A percentile compares a stretch with the other conserved stretches of the same genome.
phyloP scores from a whole-genome alignment of 2,797 vertebrate species.

The Sebastes kiyomatsui region DNA sequence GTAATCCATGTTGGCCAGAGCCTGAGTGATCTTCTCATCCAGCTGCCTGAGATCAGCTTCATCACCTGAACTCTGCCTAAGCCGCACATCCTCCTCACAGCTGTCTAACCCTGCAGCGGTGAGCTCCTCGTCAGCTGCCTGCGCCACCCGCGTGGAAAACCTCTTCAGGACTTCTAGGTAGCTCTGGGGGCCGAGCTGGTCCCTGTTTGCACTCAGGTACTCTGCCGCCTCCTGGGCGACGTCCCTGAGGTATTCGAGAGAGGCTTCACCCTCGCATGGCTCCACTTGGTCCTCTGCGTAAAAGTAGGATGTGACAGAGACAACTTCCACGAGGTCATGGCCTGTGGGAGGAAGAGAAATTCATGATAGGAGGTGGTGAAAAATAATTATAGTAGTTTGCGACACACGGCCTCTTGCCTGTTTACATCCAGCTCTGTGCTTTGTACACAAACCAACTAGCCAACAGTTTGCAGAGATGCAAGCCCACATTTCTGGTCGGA shows the following conservation, averaged over 20 bases:
- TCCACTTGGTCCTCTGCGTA: conserved; percentile 28
- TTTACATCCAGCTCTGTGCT: no score
- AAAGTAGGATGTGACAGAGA: conserved; percentile 63
- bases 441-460: no score
- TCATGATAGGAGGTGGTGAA: background rate
- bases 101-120: background rate
- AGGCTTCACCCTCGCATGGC: conserved; percentile 46
- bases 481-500: no score
- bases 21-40: conserved; percentile 81
- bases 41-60: conserved; percentile 43
- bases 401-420: no score
- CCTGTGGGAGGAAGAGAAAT: conserved; percentile 51
- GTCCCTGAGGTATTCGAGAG: conserved; percentile 81
- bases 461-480: no score
- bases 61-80: background rate
- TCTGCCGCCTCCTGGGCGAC: conserved; percentile 81
- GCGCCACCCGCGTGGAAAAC: conserved; percentile 50
- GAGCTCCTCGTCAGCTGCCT: conserved; percentile 12
- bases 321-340: conserved; percentile 73
- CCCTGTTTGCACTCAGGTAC: conserved; percentile 76
- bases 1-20: conserved; percentile 83
- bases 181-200: conserved; percentile 72
- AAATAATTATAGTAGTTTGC: no score
- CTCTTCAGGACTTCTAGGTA: conserved; percentile 80
- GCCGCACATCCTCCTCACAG: conserved; percentile 2